Conservation (phyloP, 2,888 invertebrate species). For the Automeris io region DNA sequence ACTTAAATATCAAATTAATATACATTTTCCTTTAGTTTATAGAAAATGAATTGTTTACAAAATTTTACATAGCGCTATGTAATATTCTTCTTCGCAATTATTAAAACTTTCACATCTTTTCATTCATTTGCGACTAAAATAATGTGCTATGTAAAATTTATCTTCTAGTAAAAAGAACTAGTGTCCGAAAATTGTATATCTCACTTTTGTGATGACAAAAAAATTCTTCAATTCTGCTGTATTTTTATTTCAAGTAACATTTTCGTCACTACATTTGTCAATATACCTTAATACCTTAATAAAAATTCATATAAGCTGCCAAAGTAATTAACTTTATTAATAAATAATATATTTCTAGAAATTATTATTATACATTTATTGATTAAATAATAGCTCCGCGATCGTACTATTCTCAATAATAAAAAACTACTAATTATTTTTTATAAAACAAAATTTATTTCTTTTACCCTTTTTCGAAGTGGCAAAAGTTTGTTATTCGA, state of each 20-base stretch:
- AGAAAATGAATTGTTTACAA: constrained; percentile 14
- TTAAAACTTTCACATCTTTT: not conserved
- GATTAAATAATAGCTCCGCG: too few relatives aligned
- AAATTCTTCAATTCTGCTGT: constrained; percentile 16
- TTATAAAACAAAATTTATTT: too few relatives aligned
- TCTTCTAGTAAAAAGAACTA: not conserved
- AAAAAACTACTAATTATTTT: too few relatives aligned
- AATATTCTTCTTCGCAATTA: not conserved
- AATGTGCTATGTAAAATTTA: not conserved
- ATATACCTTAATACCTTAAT: too few relatives aligned
- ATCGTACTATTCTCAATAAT: too few relatives aligned
- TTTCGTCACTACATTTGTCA: not conserved
- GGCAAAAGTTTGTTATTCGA: too few relatives aligned
- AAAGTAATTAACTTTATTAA: too few relatives aligned
- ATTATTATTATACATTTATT: too few relatives aligned
- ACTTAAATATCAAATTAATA: constrained; percentile 17
- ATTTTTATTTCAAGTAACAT: too few relatives aligned
- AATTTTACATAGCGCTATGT: not conserved
- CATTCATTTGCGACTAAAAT: not conserved
- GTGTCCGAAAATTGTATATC: constrained; percentile 23
- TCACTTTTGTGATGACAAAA: constrained; percentile 39
- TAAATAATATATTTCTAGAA: too few relatives aligned
- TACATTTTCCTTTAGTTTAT: constrained; percentile 11
- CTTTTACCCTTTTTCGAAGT: too few relatives aligned
- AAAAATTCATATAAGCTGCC: too few relatives aligned